Percentiles rank a stretch among this genome's conserved stretches.
phyloP scores from a whole-genome alignment of 1,140 invertebrate genomes.

The Heliothis subflexa region DNA sequence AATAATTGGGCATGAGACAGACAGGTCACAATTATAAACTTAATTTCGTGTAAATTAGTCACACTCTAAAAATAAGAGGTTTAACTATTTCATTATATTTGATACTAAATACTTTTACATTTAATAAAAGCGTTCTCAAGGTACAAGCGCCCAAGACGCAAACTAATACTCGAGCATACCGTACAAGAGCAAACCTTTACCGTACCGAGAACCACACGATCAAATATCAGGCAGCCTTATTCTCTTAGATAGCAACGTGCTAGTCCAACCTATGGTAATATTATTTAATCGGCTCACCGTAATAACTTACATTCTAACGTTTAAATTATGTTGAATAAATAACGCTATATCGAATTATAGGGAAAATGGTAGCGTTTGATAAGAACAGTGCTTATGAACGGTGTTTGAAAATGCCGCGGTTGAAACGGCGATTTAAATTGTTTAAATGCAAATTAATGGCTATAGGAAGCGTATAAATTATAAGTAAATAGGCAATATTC shows the following conservation, averaged over 20 bases:
- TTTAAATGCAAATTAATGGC: slow-evolving; percentile 3
- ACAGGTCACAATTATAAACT: too few species aligned
- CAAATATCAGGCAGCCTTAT: slow-evolving; percentile 11
- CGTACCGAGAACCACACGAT: background rate
- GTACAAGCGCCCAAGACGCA: too few species aligned
- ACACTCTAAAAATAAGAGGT: too few species aligned
- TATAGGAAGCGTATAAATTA: background rate
- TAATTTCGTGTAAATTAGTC: too few species aligned
- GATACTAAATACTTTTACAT: too few species aligned
- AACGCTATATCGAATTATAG: slow-evolving; percentile 20
- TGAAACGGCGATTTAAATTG: background rate
- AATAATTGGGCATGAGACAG: too few species aligned
- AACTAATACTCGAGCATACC: too few species aligned
- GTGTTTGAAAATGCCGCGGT: background rate
- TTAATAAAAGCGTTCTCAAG: too few species aligned
- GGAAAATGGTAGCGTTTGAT: slow-evolving; percentile 21
- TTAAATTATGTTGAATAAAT: slow-evolving; percentile 41
- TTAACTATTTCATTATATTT: too few species aligned
- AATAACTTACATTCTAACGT: slow-evolving; percentile 42
- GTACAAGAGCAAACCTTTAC: too few species aligned
- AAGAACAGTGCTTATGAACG: slow-evolving; percentile 26
- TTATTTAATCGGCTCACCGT: slow-evolving; percentile 45
- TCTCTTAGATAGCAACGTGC: background rate
- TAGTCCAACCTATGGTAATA: slow-evolving; percentile 23
- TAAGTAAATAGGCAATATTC: background rate